These are phyloP conservation scores for Callospermophilus lateralis DNA, from an alignment of 2,113 vertebrate species.

Conservation along the genomic window DNA sequence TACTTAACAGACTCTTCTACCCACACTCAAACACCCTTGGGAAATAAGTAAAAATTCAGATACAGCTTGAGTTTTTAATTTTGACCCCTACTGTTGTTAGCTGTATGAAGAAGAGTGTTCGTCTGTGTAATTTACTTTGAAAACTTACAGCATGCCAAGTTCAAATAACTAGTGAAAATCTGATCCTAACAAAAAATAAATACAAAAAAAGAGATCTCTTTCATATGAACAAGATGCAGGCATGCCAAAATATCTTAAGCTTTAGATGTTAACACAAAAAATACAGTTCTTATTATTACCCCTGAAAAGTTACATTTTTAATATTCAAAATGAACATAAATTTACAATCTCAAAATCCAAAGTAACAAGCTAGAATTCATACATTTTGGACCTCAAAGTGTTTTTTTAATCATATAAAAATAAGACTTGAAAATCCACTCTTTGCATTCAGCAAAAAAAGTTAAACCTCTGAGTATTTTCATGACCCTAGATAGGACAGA, in stretches of 20 bases:
- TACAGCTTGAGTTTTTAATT: constrained; percentile 39
- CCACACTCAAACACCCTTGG: background rate
- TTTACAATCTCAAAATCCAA: background rate
- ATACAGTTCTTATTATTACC: background rate
- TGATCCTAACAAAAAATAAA: background rate
- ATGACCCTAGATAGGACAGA: background rate
- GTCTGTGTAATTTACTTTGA: background rate
- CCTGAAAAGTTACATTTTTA: background rate
- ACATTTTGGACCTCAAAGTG: background rate
- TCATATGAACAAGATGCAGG: background rate
- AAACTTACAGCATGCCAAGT: background rate
- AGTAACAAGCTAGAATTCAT: background rate
- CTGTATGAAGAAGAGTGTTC: background rate
- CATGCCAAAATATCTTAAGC: background rate
- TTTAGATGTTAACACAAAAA: background rate
- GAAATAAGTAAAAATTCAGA: constrained; percentile 32
- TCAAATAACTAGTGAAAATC: constrained; percentile 21
- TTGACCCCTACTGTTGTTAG: background rate
- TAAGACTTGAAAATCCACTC: background rate
- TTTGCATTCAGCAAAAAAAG: background rate
- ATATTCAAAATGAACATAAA: constrained; percentile 35
- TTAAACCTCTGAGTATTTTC: constrained; percentile 2
- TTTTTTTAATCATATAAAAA: background rate
- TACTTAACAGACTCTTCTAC: background rate
- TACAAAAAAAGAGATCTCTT: background rate